phyloP scores from a whole-genome alignment of 2,797 vertebrate genomes.

The Cyclopterus lumpus region DNA sequence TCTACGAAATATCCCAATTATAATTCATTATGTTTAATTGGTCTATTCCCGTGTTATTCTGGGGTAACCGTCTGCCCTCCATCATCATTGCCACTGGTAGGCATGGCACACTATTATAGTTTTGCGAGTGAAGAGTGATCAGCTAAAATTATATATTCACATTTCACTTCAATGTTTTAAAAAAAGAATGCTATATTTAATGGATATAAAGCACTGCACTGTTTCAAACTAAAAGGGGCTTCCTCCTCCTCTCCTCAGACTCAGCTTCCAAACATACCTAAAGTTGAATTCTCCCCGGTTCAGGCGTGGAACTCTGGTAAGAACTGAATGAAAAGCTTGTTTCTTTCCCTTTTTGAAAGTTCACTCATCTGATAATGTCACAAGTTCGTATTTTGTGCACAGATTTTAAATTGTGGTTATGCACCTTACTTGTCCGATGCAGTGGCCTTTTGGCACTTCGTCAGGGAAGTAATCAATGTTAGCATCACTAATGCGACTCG shows the following conservation, averaged over 20 bases:
- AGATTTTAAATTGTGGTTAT: background rate
- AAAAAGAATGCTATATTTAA: background rate
- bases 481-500: background rate
- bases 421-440: background rate
- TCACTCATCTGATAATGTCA: background rate
- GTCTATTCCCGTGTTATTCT: background rate
- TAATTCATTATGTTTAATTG: background rate
- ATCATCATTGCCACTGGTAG: background rate
- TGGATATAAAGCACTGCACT: background rate
- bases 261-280: slow-evolving; percentile 89
- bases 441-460: background rate
- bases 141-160: background rate
- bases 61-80: background rate
- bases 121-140: background rate
- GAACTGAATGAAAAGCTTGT: slow-evolving; percentile 38
- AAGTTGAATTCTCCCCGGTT: slow-evolving; percentile 87
- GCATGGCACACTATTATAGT: background rate
- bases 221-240: background rate
- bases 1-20: background rate
- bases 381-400: background rate
- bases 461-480: background rate
- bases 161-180: background rate
- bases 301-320: slow-evolving; percentile 94
- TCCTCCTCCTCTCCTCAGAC: slow-evolving; percentile 45
- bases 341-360: background rate